Evolutionary conservation across 1,140 invertebrate species (phyloP), one percentile per base, ranked within the genome.

Genomic region (Laodelphax striatellus): DNA sequence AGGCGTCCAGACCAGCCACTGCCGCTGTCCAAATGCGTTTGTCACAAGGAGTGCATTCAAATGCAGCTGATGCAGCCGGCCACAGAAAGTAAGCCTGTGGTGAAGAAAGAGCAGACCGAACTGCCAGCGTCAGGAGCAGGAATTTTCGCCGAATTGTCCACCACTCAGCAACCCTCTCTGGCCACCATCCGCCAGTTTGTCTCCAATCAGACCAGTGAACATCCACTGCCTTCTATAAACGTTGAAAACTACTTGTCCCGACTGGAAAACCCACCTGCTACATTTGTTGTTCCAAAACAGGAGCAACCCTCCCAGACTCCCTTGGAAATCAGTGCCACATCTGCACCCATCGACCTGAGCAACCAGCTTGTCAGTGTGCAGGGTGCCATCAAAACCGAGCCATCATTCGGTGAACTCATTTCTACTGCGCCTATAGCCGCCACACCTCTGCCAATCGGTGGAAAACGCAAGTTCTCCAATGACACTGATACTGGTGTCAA

Each of bases 201-300:
- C 6, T 68, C 73, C 19, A 68, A 65, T 8, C 22, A 53, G 52
- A 61, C 19, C 22, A 59, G 41, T 19, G 71, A 72, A 62, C 60
- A 66, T 8, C 73, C 80, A 8, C 64, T 83, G 4, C 78, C 79
- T 0, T 70, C 78, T 0, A 76, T 81, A 65, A 80, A 80, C 71
- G 72, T 81, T 17, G 81, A 81, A 61, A 82, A 77, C 63, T 83
- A 77, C 66, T 69, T 83, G 3, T 80, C 79, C 41, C 76, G 78
- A n/a, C 75, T 79, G 16, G 78, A 78, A 17, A 57, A 52, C 34
- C 34, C 52, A 21, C 50, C 16, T 13, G 8, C 34, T 9, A 38
- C 34, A 38, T 38, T 38, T 38, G 8, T 38, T 9, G 34, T 38
- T 9, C 34, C 34, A 3, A 38, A 38, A 38, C 34, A 38, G 11